Base-by-base conservation (phyloP, 30 jellyfish, hydroid and myxozoan species). In the Hydra vulgaris region DNA sequence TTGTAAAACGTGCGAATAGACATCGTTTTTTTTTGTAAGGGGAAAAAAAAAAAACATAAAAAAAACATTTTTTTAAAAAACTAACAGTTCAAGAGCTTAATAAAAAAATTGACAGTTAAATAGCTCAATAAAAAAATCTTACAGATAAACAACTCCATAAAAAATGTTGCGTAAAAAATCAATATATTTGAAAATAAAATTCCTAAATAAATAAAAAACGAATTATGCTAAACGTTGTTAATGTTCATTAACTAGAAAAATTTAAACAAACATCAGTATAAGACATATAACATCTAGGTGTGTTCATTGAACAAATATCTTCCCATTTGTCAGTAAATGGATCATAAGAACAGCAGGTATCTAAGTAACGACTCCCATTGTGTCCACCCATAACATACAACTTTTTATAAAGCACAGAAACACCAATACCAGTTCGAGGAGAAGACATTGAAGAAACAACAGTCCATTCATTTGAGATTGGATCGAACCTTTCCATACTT, bases 371-470 rank as follows among this genome's bases (percentile, higher is more conserved):
- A 19, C 89, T 72, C 21, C 98, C 98, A 78, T 87, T 88, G 53
- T 91, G 98, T 16, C 98, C 98, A 19, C 98, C 98, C 66, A 91
- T 40, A 17, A 86, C 89, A 75, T 72, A 91, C 18, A 91, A 85
- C 80, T 83, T 80, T 18, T 91, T 84, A 17, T 74, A 66, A 84
- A 86, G 70, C 18, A 83, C 98, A 16, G 96, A 71, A 56, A 86
- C 94, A 15, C 95, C 94, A 7, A 91, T 88, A 25, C 98, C 98
- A 71, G 96, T 82, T 1, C 98, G 89, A 74, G 96, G 96, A 72
- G 94, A 86, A 0, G 84, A 86, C 71, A 91, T 71, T 81, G 95
- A 92, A 81, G 94, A 70, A 8, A 91, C 96, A 70, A 91, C 83
- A 19, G 92, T 19, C 98, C 98, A 91, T 85, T 91, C 96, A 55